A percentile compares a stretch with the other conserved stretches of the same genome.
These are phyloP conservation scores for Atrina japonica DNA, from an alignment of 2,888 invertebrate genomes.

Conservation along the genomic window DNA sequence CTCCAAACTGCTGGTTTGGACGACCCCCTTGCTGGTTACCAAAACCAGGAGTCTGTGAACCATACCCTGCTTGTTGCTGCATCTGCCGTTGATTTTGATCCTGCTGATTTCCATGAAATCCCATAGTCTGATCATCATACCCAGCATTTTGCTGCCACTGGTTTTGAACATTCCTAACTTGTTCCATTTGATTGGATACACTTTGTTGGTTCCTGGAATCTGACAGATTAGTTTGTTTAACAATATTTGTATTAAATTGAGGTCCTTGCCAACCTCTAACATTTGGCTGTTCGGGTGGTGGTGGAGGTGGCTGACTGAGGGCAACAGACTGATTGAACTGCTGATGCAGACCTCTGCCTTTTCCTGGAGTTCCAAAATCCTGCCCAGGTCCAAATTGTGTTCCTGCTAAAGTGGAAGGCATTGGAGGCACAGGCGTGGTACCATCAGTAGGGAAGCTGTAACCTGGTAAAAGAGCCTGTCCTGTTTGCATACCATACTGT, in stretches of 20 bases:
- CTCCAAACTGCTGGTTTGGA: slow-evolving; percentile 14
- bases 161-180: not conserved
- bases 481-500: slow-evolving; percentile 20
- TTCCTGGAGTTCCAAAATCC: no score
- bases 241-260: not conserved
- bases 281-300: slow-evolving; percentile 18
- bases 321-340: no score
- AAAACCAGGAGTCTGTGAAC: slow-evolving; percentile 29
- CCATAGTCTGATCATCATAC: no score
- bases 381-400: no score
- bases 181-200: not conserved
- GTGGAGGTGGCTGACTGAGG: slow-evolving; percentile 30
- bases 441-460: no score
- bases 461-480: not conserved
- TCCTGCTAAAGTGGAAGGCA: no score
- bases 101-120: slow-evolving; percentile 10
- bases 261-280: slow-evolving; percentile 6
- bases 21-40: slow-evolving; percentile 1
- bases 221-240: not conserved
- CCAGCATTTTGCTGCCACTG: slow-evolving; percentile 13
- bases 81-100: slow-evolving; percentile 21
- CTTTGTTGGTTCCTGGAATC: not conserved
- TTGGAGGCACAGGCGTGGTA: no score
- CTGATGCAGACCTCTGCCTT: no score
- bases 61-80: slow-evolving; percentile 23